Conservation (phyloP, 2,888 invertebrate genomes). For the Ceratothoa steindachneri region DNA sequence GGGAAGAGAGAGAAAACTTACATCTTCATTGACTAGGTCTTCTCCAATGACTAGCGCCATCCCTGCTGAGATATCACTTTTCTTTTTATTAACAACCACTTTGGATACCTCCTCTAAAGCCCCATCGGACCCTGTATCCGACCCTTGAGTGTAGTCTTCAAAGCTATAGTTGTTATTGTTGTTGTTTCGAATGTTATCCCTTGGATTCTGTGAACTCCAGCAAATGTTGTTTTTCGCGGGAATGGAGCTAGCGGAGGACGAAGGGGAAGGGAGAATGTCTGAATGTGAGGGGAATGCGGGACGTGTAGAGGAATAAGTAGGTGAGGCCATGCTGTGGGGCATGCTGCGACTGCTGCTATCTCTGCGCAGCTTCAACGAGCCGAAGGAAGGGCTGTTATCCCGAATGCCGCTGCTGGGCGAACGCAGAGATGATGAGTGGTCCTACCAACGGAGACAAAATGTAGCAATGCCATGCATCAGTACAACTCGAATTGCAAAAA, state of each 20-base stretch:
- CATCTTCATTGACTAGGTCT: slow-evolving; percentile 64
- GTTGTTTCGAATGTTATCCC: neutral
- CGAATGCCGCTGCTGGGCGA: neutral
- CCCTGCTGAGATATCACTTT: slow-evolving; percentile 39
- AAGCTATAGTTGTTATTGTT: neutral
- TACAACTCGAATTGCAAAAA: neutral
- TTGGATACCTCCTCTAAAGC: neutral
- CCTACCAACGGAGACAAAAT: neutral
- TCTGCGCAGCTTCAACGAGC: slow-evolving; percentile 9
- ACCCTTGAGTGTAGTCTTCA: neutral
- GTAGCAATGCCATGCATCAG: neutral
- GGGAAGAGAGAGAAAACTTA: too few relatives aligned
- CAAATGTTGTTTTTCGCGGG: neutral
- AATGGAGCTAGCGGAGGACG: slow-evolving; percentile 3
- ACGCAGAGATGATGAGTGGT: too few relatives aligned
- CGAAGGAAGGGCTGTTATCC: neutral
- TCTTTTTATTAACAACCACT: neutral
- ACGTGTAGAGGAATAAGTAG: neutral
- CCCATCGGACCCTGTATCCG: neutral
- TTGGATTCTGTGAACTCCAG: neutral
- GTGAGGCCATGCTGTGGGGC: neutral
- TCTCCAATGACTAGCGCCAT: slow-evolving; percentile 62
- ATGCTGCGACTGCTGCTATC: neutral
- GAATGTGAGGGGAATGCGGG: neutral
- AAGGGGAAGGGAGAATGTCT: neutral